Base-by-base conservation (phyloP, 2,888 invertebrate genomes). In the Cheilosia variabilis region DNA sequence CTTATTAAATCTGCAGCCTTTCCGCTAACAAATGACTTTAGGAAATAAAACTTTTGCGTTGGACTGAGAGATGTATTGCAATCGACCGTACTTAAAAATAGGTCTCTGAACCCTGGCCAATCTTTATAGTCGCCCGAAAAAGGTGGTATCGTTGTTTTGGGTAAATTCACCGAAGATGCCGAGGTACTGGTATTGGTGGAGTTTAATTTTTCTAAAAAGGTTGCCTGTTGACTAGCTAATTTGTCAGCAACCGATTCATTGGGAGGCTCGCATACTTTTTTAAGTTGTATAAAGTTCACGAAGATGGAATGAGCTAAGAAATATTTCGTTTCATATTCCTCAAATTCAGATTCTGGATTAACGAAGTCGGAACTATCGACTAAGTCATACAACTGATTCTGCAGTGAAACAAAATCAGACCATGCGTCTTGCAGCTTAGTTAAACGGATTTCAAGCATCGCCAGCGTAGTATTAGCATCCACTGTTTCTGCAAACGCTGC, bases 111-210 rank as follows among this genome's bases (percentile, higher is more conserved):
- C 7, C 47, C 13, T 34, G 65, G 53, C 71, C 63, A 78, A 60
- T 77, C 62, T n/a, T 77, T 68, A 53, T 53, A 53, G 41, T 52
- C 52, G n/a, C 53, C 77, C 7, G 69, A 53, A 53, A 77, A 71
- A 7, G 58, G n/a, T 45, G 77, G 34, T 37, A 77, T 53, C 1
- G 43, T 50, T 24, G 69, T 45, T 55, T 71, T 52, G 10, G 68
- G 62, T 5, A 71, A 45, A 1, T 7, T 15, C 5, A 72, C 66
- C 2, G 65, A 31, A 2, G 63, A 41, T 9, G 34, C 1, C n/a
- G 41, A 50, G 17, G 15, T 66, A 34, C 15, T n/a, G 13, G 9
- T 22, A 1, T 43, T n/a, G 15, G 34, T 10, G 24, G 45, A 19
- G 19, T 19, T 19, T 19, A 19, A 19, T 19, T 19, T 19, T 19